Conservation (phyloP, 1,140 invertebrate species). For the Meloidogyne chitwoodi region DNA sequence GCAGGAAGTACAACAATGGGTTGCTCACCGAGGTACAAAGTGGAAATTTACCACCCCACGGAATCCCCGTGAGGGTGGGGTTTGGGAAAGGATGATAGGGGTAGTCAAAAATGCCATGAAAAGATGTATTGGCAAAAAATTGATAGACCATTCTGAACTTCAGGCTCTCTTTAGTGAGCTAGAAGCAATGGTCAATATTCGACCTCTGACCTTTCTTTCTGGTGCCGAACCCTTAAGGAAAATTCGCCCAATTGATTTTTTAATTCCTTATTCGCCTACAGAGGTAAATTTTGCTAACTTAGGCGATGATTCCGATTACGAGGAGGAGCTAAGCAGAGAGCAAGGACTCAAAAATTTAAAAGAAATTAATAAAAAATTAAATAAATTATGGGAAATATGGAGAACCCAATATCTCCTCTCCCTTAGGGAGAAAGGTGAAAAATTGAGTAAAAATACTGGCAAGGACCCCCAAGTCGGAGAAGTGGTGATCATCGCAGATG, state of each 20-base stretch:
- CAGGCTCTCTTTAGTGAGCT: constrained; percentile 41
- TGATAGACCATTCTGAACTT: constrained; percentile 41
- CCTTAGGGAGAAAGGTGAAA: no score
- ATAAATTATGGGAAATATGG: background rate
- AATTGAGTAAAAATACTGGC: no score
- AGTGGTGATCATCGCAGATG: no score
- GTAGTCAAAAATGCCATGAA: constrained; percentile 48
- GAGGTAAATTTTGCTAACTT: background rate
- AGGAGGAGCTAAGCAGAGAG: background rate
- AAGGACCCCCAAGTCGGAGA: no score
- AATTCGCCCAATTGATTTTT: background rate
- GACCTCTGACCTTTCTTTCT: constrained; percentile 25
- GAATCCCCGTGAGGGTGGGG: constrained; percentile 62
- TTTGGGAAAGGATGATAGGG: constrained; percentile 60
- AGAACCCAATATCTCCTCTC: background rate
- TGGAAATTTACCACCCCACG: constrained; percentile 60
- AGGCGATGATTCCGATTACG: background rate
- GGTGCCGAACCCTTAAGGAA: background rate
- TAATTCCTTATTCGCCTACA: background rate
- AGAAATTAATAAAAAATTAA: background rate
- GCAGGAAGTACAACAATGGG: background rate
- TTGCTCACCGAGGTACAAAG: constrained; percentile 4
- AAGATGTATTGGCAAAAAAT: constrained; percentile 46
- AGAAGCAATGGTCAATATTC: constrained; percentile 35
- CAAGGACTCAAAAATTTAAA: background rate